Evolutionary conservation across 2,113 vertebrate genomes (phyloP).

Genomic region (Cranoglanis bouderius): DNA sequence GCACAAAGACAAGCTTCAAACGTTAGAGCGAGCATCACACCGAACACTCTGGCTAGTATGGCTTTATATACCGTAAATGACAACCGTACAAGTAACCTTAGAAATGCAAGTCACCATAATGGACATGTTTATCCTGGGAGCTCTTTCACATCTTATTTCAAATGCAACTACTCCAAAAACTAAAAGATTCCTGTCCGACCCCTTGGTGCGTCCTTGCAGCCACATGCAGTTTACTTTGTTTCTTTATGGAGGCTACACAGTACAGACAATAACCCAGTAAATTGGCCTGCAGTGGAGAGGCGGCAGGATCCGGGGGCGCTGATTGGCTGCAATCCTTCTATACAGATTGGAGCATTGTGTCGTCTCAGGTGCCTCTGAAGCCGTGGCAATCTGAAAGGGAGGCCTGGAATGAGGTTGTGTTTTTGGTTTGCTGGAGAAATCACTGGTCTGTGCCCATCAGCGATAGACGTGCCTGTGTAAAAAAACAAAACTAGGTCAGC

Average conservation of each 20-base stretch:
- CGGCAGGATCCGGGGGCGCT: constrained; percentile 20
- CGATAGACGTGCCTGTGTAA: constrained; percentile 71
- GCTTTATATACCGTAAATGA: neutral
- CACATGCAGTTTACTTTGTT: constrained; percentile 5
- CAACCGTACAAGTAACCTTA: neutral
- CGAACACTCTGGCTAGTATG: neutral
- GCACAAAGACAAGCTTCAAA: neutral
- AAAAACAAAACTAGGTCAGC: constrained; percentile 64
- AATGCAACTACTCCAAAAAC: neutral
- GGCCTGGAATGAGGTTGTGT: constrained; percentile 65
- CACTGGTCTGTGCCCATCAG: constrained; percentile 69
- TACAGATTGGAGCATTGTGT: constrained; percentile 1
- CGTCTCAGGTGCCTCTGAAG: neutral
- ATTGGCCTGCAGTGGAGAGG: neutral
- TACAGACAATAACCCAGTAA: constrained; percentile 32
- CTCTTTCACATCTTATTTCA: neutral
- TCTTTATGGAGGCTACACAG: neutral
- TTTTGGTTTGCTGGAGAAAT: constrained; percentile 65
- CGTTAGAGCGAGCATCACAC: neutral
- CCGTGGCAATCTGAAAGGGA: constrained; percentile 45
- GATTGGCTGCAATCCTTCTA: constrained; percentile 40
- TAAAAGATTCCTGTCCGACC: neutral
- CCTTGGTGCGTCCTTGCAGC: neutral
- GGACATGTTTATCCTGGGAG: neutral
- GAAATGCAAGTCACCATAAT: neutral